Evolutionary conservation across 1,140 invertebrate genomes (phyloP).

Genomic region (Battus philenor): DNA sequence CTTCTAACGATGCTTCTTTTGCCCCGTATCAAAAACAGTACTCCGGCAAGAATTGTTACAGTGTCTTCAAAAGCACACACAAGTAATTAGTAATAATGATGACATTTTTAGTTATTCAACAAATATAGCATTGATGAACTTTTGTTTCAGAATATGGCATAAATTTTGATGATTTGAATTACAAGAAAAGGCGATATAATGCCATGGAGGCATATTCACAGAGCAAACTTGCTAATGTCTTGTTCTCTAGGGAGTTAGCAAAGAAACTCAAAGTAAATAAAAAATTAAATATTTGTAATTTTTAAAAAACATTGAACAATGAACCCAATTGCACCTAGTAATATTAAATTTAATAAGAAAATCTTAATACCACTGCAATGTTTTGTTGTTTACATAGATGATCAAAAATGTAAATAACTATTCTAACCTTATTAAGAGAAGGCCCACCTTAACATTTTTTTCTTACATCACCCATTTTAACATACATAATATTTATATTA

Average conservation of each 20-base stretch:
- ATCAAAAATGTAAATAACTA: no score
- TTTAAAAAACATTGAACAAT: no score
- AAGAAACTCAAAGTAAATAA: conserved; percentile 76
- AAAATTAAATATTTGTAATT: no score
- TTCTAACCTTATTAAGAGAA: no score
- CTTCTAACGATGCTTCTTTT: conserved; percentile 88
- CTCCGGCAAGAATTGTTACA: conserved; percentile 77
- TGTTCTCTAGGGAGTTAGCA: conserved; percentile 83
- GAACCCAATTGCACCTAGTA: no score
- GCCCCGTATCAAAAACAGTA: conserved; percentile 79
- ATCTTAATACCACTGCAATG: no score
- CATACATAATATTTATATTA: no score
- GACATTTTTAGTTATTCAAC: no score
- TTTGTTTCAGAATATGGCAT: conserved; percentile 76
- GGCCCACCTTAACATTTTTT: no score
- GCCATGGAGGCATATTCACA: conserved; percentile 79
- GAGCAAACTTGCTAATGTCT: conserved; percentile 85
- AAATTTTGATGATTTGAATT: conserved; percentile 83
- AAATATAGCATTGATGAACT: not conserved
- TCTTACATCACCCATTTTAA: no score
- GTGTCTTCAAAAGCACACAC: conserved; percentile 74
- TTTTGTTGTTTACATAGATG: no score
- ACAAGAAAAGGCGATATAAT: conserved; percentile 78
- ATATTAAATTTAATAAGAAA: no score
- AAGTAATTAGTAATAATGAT: conserved; percentile 32